Evolutionary conservation across 2,113 vertebrate species (phyloP).

Genomic region (Podocnemis expansa): DNA sequence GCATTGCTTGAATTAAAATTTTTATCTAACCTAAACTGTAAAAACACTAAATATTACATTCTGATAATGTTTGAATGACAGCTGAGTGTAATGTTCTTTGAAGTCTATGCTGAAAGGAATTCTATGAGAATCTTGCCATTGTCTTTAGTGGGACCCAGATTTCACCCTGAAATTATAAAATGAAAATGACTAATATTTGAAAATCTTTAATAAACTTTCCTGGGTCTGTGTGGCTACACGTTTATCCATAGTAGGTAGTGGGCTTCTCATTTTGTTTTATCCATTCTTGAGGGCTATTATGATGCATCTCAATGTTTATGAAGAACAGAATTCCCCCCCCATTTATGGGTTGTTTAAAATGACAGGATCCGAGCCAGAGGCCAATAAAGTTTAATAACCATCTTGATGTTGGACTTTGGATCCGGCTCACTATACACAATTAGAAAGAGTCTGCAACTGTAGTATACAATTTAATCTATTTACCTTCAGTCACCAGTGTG

Average conservation of each 20-base stretch:
- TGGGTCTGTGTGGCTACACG: not conserved
- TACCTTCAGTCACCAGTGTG: not conserved
- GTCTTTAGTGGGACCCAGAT: not conserved
- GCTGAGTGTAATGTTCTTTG: not conserved
- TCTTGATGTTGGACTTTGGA: not conserved
- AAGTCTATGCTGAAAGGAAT: constrained; percentile 21
- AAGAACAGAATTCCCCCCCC: not conserved
- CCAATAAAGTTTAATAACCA: not conserved
- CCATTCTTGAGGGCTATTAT: not conserved
- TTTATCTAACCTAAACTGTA: constrained; percentile 13
- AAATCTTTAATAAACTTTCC: not conserved
- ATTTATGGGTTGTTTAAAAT: not conserved
- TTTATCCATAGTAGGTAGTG: not conserved
- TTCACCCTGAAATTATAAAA: not conserved
- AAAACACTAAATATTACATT: not conserved
- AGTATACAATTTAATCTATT: not conserved
- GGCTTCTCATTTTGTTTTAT: not conserved
- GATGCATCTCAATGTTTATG: not conserved
- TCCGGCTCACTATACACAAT: not conserved
- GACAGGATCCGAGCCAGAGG: not conserved
- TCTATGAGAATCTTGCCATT: not conserved
- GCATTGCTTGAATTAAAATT: not conserved
- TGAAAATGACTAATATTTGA: not conserved
- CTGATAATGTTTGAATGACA: constrained; percentile 23
- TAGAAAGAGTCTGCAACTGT: constrained; percentile 10